Percentiles rank a stretch among this genome's conserved stretches.
Conservation (phyloP, 2,797 vertebrate genomes). For the Cyprinodon diabolis region DNA sequence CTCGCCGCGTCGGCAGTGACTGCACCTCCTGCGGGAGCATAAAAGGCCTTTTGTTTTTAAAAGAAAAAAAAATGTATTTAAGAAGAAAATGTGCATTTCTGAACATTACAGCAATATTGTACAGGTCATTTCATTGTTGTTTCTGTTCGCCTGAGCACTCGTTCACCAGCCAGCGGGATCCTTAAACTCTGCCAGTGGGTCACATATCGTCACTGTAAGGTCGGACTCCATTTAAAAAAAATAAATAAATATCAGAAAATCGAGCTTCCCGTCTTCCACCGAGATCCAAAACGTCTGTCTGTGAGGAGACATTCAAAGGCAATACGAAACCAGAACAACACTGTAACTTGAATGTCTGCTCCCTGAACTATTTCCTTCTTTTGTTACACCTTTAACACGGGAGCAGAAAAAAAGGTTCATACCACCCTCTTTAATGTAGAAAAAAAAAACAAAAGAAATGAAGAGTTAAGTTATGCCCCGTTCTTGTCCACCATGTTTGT, state of each 20-base stretch:
- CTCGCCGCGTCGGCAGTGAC: constrained; percentile 53
- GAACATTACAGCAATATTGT: constrained; percentile 83
- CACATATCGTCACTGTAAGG: constrained; percentile 62
- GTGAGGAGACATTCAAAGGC: constrained; percentile 68
- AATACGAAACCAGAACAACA: constrained; percentile 61
- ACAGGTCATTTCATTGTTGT: constrained; percentile 72
- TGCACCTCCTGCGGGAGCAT: constrained; percentile 65
- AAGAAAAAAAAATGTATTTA: constrained; percentile 41
- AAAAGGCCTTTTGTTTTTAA: constrained; percentile 64
- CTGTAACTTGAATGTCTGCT: constrained; percentile 80
- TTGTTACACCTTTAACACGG: constrained; percentile 53
- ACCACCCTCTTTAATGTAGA: constrained; percentile 41
- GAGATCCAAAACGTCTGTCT: constrained; percentile 59
- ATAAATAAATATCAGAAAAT: background rate
- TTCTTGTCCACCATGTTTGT: constrained; percentile 55
- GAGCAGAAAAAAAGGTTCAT: constrained; percentile 49
- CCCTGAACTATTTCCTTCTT: constrained; percentile 58
- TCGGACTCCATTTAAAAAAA: constrained; percentile 66
- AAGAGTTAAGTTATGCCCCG: constrained; percentile 60
- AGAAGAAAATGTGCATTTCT: constrained; percentile 62
- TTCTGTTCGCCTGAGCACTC: constrained; percentile 76
- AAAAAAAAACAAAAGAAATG: constrained; percentile 18
- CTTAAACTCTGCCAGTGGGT: constrained; percentile 20
- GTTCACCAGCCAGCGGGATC: constrained; percentile 79
- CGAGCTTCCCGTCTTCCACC: constrained; percentile 68